phyloP scores from a whole-genome alignment of 1,140 invertebrate genomes.

The Brachystomella parvula region DNA sequence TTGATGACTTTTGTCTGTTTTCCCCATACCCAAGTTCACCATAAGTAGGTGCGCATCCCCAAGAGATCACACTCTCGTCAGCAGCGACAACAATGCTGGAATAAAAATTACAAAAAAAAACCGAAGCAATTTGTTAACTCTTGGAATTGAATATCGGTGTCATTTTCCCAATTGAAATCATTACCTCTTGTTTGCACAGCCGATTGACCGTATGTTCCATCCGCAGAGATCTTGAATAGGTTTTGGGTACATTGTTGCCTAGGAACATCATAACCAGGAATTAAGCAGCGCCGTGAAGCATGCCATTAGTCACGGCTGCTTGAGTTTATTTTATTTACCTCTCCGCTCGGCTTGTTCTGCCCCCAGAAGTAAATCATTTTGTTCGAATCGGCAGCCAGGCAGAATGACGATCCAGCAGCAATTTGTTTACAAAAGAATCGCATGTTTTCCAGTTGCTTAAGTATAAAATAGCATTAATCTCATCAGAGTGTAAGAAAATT shows the following conservation, averaged over 20 bases:
- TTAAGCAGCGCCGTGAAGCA: too few relatives aligned
- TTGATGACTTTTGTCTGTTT: conserved; percentile 70
- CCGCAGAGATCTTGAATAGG: conserved; percentile 83
- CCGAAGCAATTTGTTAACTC: conserved; percentile 6
- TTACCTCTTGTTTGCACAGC: conserved; percentile 45
- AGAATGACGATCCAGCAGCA: conserved; percentile 24
- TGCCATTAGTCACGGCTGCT: too few relatives aligned
- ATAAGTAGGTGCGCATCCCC: conserved; percentile 83
- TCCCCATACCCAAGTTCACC: conserved; percentile 87
- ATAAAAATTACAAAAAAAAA: conserved; percentile 46
- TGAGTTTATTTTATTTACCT: conserved; percentile 43
- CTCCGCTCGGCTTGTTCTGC: conserved; percentile 80
- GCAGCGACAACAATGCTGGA: conserved; percentile 79
- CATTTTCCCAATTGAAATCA: conserved; percentile 12
- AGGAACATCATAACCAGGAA: not conserved
- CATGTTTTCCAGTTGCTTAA: conserved; percentile 14
- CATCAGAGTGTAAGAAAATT: not conserved
- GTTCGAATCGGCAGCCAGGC: conserved; percentile 9
- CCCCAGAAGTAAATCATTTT: conserved; percentile 68
- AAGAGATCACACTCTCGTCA: conserved; percentile 78
- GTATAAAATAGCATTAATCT: conserved; percentile 2
- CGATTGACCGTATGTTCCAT: conserved; percentile 78
- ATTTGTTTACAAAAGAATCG: not conserved
- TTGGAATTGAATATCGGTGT: not conserved
- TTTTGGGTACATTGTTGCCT: conserved; percentile 91